Conservation (phyloP, 2,797 vertebrate genomes). For the Helostoma temminkii region DNA sequence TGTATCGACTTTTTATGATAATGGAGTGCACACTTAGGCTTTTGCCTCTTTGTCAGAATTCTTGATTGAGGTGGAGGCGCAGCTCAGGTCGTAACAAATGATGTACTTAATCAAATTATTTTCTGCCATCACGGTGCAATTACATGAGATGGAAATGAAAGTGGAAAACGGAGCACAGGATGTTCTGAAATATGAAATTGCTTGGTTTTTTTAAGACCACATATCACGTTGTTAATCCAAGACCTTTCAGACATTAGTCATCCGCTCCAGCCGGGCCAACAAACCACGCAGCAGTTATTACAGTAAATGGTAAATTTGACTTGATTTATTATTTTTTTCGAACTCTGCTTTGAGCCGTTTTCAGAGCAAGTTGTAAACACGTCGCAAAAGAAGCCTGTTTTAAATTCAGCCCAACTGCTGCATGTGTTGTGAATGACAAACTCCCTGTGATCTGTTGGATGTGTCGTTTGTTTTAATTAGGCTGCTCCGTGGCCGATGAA, state of each 20-base stretch:
- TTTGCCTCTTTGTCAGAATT: slow-evolving; percentile 28
- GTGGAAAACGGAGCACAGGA: slow-evolving; percentile 17
- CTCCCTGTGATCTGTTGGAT: slow-evolving; percentile 10
- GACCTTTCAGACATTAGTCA: slow-evolving; percentile 33
- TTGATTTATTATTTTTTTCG: slow-evolving; percentile 45
- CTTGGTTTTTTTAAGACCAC: slow-evolving; percentile 13
- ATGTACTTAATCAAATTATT: slow-evolving; percentile 6
- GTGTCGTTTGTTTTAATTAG: slow-evolving; percentile 19
- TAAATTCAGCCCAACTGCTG: slow-evolving; percentile 39
- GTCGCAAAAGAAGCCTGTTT: slow-evolving; percentile 32
- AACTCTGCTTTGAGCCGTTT: slow-evolving; percentile 1
- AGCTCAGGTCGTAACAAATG: slow-evolving; percentile 12
- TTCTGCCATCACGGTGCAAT: slow-evolving; percentile 7
- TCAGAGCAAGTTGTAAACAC: slow-evolving; percentile 34
- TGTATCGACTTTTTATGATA: slow-evolving; percentile 66
- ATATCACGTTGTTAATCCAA: slow-evolving; percentile 24
- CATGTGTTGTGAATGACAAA: slow-evolving; percentile 51
- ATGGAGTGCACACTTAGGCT: slow-evolving; percentile 25
- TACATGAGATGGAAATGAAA: slow-evolving; percentile 18
- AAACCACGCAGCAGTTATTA: slow-evolving; percentile 27
- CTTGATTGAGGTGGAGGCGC: slow-evolving; percentile 33
- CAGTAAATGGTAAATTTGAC: slow-evolving; percentile 14
- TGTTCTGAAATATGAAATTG: slow-evolving; percentile 17
- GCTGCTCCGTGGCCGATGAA: slow-evolving; percentile 29
- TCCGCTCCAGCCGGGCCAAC: slow-evolving; percentile 7